Evolutionary conservation across 1,140 invertebrate species (phyloP), one percentile per base, ranked within the genome.

Genomic region (Drosophila aff.): DNA sequence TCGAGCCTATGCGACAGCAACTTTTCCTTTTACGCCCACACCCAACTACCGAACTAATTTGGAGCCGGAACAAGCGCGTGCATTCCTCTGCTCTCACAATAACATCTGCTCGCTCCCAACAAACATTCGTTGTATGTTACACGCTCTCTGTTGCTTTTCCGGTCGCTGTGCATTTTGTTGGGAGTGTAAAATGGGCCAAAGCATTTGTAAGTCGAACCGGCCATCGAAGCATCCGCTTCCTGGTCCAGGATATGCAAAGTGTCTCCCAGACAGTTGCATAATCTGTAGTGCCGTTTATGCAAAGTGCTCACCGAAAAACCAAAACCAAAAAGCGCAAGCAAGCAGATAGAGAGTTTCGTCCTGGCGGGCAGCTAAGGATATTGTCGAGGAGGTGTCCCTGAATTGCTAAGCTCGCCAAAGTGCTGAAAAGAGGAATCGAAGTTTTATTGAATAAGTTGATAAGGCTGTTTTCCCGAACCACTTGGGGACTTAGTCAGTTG

Each of bases 181-280:
- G 47, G 55, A 81, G 78, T 77, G 82, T 66, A 66, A 81, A 79
- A 49, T 28, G 23, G 47, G 78, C 13, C 85, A 85, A 85, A 82
- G 82, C 82, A 86, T 86, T 85, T 86, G 82, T 79, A 86, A 86
- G 65, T 69, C 65, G 55, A 52, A 41, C 65, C 49, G 41, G 43
- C 65, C 66, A 71, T 71, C 57, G 68, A 72, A 72, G 68, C 65
- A 72, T 59, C 68, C 75, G 61, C 76, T 69, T 62, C 63, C 63
- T 86, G 73, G 78, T 33, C 82, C 68, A 77, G 84, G 85, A 90
- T 89, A 89, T 89, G 84, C 84, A 89, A 84, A 89, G 74, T 84
- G 81, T 90, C 69, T 75, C 81, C 71, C 81, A 89, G 84, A 90
- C 85, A 89, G 85, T 90, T 89, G 85, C 84, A 89, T 89, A 89